Evolutionary conservation across 2,113 vertebrate genomes (phyloP), one percentile per base, ranked within the genome.

Genomic region (Salvelinus namaycush): DNA sequence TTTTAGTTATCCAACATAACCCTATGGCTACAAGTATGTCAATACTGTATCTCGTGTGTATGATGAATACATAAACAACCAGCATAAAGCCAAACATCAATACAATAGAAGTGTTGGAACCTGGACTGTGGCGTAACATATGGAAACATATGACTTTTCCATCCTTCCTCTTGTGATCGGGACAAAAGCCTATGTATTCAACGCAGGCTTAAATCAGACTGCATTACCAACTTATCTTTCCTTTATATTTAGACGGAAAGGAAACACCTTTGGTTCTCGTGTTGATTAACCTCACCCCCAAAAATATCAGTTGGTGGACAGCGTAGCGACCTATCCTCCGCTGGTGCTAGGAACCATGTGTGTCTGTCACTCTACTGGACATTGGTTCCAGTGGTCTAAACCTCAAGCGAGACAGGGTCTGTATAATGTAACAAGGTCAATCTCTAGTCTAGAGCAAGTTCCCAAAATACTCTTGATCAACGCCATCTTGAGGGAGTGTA

Each of bases 301-400:
- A 87, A 90, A 87, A 92, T 90, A 83, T 68, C 68, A 90, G 75
- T 77, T 27, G 6, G 39, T 22, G 48, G 59, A 68, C 66, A 81
- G 68, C 77, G 87, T 49, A 66, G 76, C 2, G 22, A 66, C 11
- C 49, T 31, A 54, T 73, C 79, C 65, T n/a, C 76, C 64, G 81
- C 73, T 44, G 68, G 75, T 80, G 60, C 72, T 9, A 13, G 78
- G 29, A 34, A 87, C 81, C 91, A 90, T 82, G 29, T 87, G 90
- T 85, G 79, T 78, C 81, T 88, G 86, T 90, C 91, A 92, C 87
- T 92, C 92, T 68, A 62, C 27, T 39, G 73, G 74, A 48, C 13
- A 22, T 44, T 44, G 68, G 49, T 75, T 27, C n/a, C 75, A 74
- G 70, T 65, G 13, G 49, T 18, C 62, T 51, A 2, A 59, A 22